Base-by-base conservation (phyloP, 2,888 invertebrate species). In the Mesochorus sp. region DNA sequence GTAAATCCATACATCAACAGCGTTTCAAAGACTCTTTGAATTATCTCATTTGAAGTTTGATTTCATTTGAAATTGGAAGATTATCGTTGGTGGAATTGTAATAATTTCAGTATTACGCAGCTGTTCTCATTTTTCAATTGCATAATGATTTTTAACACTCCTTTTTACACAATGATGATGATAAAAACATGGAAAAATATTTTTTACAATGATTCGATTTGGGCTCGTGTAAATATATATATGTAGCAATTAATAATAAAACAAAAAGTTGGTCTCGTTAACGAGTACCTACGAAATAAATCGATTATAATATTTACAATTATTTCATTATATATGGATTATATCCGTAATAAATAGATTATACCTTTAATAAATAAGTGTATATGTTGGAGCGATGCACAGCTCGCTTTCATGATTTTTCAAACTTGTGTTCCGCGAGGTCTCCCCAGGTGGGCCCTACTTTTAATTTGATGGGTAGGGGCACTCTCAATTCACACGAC, bases 401-500 rank as follows among this genome's bases (percentile, higher is more conserved):
- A 10, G 34, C 34, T 34, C 8, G 10, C 1, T 5, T 10, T 21
- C 12, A 62, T 28, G 21, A 59, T 8, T 1, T 17, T 73, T 74
- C 6, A 61, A 76, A 78, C 68, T 80, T 78, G 77, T 89, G 89
- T 83, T 92, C 92, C 12, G 85, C 85, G 76, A 93, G 87, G 76
- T 91, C 88, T 1, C 97, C 98, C 98, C 98, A 99, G 28, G 95
- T 94, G 66, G 92, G 91, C 0, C 98, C 99, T 51, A 92, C 92
- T 92, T 95, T 97, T 0, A 98, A 89, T 92, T 97, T 98, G 0
- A 98, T 97, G 3, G 97, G 97, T 72, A 98, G 92, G n/a, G 95
- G 95, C 1, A 99, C 95, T 61, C 93, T 93, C 24, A 98, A 91
- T 75, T 92, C 91, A 3, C 95, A 93, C 10, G 95, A 94, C 68